Evolutionary conservation across 2,113 vertebrate species (phyloP).

Genomic region (Ondatra zibethicus): DNA sequence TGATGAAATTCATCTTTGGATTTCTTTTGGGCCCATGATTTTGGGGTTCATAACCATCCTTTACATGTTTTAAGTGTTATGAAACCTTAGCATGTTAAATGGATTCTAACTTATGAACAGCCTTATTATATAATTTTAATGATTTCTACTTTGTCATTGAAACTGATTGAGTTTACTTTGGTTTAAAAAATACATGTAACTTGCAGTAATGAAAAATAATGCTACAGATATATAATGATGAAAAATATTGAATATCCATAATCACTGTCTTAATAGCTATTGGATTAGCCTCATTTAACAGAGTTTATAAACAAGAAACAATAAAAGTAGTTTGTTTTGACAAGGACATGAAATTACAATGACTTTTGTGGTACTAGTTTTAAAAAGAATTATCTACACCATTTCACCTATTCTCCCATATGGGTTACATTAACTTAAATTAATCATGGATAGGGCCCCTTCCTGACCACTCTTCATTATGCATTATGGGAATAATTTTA

Average conservation of each 20-base stretch:
- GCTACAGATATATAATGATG: neutral
- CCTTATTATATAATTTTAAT: neutral
- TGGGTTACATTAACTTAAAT: conserved; percentile 33
- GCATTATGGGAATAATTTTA: conserved; percentile 57
- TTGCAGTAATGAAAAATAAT: neutral
- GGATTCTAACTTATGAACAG: conserved; percentile 12
- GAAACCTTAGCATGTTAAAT: neutral
- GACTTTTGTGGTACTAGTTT: neutral
- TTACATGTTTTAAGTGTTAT: neutral
- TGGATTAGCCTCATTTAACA: conserved; percentile 23
- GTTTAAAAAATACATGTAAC: conserved; percentile 3
- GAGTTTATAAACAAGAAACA: neutral
- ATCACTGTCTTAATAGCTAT: neutral
- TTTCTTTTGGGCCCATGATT: neutral
- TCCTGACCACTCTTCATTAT: conserved; percentile 50
- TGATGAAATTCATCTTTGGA: neutral
- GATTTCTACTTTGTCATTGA: neutral
- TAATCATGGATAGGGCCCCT: neutral
- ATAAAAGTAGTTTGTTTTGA: neutral
- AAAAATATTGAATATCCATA: conserved; percentile 39
- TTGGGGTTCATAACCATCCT: neutral
- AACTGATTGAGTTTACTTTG: neutral
- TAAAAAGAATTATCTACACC: neutral
- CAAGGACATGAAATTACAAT: neutral
- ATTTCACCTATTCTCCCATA: conserved; percentile 17